These are phyloP conservation scores for Fukomys damarensis DNA, from an alignment of 2,113 vertebrate genomes.

Conservation along the genomic window DNA sequence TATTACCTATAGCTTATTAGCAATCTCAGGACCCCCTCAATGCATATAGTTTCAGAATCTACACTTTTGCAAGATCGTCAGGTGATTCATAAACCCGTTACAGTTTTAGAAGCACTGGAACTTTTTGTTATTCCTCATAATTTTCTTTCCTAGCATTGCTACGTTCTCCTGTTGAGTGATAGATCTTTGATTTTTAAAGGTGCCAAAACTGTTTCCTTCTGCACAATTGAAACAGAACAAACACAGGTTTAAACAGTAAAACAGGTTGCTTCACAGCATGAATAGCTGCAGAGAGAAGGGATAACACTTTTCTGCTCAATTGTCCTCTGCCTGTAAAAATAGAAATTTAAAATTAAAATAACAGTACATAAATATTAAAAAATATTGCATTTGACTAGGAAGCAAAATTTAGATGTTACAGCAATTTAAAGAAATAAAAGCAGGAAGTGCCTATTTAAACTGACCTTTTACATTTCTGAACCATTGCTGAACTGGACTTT, in stretches of 20 bases:
- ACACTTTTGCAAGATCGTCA: constrained; percentile 31
- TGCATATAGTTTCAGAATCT: neutral
- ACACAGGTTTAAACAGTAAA: constrained; percentile 76
- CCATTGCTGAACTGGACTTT: neutral
- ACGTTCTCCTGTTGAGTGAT: constrained; percentile 68
- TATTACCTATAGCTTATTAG: neutral
- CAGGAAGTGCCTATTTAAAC: neutral
- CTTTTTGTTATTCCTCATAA: constrained; percentile 54
- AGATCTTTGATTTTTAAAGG: constrained; percentile 80
- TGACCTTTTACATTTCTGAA: neutral
- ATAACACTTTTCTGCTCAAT: constrained; percentile 69
- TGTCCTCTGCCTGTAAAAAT: constrained; percentile 74
- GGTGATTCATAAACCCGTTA: neutral
- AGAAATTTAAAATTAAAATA: constrained; percentile 73
- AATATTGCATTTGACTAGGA: constrained; percentile 38
- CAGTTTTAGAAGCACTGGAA: constrained; percentile 37
- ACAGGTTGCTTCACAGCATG: constrained; percentile 81
- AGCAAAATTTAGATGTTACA: constrained; percentile 30
- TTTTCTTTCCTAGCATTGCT: constrained; percentile 53
- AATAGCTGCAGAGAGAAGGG: constrained; percentile 52
- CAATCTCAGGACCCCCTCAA: neutral
- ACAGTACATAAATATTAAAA: constrained; percentile 66
- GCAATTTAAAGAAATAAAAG: constrained; percentile 25
- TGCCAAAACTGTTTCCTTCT: constrained; percentile 69
- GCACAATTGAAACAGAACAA: constrained; percentile 79